phyloP scores from a whole-genome alignment of 2,888 invertebrate species.

The Ichneumoninae sp. region DNA sequence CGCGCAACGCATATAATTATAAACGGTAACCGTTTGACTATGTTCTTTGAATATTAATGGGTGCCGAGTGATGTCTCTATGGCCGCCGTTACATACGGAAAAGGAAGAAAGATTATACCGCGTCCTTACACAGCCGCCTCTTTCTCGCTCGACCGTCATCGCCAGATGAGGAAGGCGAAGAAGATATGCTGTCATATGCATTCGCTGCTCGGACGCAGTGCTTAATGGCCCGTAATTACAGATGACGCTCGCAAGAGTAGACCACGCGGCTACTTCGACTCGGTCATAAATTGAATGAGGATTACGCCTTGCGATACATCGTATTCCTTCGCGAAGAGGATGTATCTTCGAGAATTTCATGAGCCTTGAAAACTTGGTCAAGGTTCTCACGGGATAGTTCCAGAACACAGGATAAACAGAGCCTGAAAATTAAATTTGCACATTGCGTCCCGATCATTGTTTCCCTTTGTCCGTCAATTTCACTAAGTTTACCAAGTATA shows the following conservation, averaged over 20 bases:
- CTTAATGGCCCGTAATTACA: constrained; percentile 66
- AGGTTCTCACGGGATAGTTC: background rate
- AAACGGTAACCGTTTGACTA: constrained; percentile 12
- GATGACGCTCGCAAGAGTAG: constrained; percentile 50
- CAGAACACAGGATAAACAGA: background rate
- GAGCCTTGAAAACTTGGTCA: background rate
- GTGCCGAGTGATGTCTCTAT: background rate
- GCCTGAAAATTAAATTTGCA: background rate
- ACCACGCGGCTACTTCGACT: constrained; percentile 38
- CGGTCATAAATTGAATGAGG: constrained; percentile 59
- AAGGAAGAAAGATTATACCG: constrained; percentile 6
- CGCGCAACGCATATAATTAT: background rate
- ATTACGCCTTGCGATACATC: constrained; percentile 31
- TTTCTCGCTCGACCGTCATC: constrained; percentile 32
- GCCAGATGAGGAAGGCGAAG: constrained; percentile 15
- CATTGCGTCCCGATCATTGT: background rate
- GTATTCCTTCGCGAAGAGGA: background rate
- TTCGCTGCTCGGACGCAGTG: constrained; percentile 33
- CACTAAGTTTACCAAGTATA: background rate
- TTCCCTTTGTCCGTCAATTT: background rate
- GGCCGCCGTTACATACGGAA: background rate
- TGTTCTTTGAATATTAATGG: constrained; percentile 15
- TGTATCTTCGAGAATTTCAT: background rate
- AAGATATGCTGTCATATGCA: constrained; percentile 21
- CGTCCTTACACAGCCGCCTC: constrained; percentile 20